Percentiles rank a stretch among this genome's conserved stretches.
Evolutionary conservation across 2,888 invertebrate species (phyloP).

Genomic region (Stegana nigrithorax): DNA sequence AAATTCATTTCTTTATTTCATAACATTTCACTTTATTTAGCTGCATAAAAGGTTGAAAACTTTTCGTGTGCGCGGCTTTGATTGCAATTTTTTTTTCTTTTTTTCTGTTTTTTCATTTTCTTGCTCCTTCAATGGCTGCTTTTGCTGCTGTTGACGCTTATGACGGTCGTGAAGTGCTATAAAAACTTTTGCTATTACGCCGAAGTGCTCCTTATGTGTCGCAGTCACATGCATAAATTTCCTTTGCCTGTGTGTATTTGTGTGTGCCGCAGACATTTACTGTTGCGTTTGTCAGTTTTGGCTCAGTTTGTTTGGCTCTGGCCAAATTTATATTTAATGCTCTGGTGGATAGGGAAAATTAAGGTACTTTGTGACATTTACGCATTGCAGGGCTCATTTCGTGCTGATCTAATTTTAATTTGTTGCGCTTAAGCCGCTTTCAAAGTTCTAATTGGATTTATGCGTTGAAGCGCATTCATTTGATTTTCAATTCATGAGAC

Average conservation of each 20-base stretch:
- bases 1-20: slow-evolving; percentile 2
- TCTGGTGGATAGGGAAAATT: no score
- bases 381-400: no score
- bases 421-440: no score
- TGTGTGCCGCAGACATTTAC: no score
- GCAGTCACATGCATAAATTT: neutral
- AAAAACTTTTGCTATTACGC: slow-evolving; percentile 15
- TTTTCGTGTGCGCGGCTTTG: neutral
- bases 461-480: neutral
- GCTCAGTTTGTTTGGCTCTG: neutral
- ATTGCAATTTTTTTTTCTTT: slow-evolving; percentile 13
- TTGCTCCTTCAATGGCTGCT: neutral
- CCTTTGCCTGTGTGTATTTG: no score
- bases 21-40: neutral
- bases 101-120: no score
- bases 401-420: neutral
- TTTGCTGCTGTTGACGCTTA: neutral
- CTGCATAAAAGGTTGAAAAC: neutral
- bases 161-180: neutral
- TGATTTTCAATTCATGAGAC: neutral
- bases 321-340: slow-evolving; percentile 1
- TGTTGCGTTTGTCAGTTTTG: neutral
- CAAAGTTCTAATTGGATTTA: neutral
- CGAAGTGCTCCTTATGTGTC: no score
- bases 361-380: neutral